A percentile compares a stretch with the other conserved stretches of the same genome.
phyloP scores from a whole-genome alignment of 2,888 invertebrate genomes.

The Rhyacophila evoluta region DNA sequence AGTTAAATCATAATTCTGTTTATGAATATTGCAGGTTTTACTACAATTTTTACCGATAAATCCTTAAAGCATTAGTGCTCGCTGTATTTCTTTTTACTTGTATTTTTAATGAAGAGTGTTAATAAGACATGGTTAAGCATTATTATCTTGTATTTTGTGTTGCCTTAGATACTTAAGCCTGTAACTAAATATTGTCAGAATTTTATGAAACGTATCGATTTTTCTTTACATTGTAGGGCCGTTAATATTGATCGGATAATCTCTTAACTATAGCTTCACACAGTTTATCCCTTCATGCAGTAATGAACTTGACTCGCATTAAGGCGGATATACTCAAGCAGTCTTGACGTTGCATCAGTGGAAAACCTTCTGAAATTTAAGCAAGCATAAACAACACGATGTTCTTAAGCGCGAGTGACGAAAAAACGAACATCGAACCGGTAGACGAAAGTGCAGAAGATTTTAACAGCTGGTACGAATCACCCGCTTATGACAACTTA shows the following conservation, averaged over 20 bases:
- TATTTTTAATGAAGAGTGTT: no score
- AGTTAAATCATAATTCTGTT: no score
- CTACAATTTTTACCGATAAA: no score
- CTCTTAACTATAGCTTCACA: constrained; percentile 26
- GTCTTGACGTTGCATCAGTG: constrained; percentile 29
- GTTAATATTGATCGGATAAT: constrained; percentile 44
- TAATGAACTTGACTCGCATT: constrained; percentile 47
- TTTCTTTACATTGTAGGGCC: background rate
- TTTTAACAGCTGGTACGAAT: constrained; percentile 35
- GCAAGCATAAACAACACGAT: constrained; percentile 46
- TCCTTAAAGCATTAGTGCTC: no score
- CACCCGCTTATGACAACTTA: constrained; percentile 36
- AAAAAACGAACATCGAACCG: background rate
- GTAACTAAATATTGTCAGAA: no score
- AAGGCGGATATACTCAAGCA: constrained; percentile 31
- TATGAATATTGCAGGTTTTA: no score
- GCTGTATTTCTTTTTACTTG: no score
- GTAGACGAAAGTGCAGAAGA: constrained; percentile 42
- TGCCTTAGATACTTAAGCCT: no score
- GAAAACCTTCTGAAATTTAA: constrained; percentile 41
- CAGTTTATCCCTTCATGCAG: constrained; percentile 38
- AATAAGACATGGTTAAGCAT: no score
- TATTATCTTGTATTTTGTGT: no score
- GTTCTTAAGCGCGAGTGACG: background rate
- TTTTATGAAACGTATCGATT: background rate